Percentiles rank a stretch among this genome's conserved stretches.
These are phyloP conservation scores for Silurus meridionalis DNA, from an alignment of 2,113 vertebrate species.

Conservation along the genomic window DNA sequence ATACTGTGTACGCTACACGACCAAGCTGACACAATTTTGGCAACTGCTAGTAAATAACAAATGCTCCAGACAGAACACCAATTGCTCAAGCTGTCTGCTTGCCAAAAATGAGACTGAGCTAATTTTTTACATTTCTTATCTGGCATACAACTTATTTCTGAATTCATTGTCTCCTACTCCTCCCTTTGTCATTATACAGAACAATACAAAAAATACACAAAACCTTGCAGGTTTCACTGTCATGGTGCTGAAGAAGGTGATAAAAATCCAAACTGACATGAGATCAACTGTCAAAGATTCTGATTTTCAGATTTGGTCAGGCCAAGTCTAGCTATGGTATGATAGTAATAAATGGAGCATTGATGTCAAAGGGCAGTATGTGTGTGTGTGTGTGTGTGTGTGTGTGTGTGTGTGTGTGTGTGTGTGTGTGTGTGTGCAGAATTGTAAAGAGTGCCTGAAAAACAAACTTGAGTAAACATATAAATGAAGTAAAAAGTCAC, in stretches of 20 bases:
- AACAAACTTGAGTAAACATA: no score
- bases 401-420: no score
- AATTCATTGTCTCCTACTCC: not conserved
- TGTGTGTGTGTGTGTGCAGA: no score
- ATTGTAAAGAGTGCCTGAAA: no score
- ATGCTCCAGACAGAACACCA: not conserved
- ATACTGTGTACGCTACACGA: not conserved
- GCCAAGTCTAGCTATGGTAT: not conserved
- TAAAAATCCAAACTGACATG: not conserved
- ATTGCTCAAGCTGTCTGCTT: not conserved
- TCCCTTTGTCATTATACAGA: not conserved
- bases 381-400: no score
- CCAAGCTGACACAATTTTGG: not conserved
- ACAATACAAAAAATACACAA: not conserved
- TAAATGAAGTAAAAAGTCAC: no score
- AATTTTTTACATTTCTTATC: not conserved
- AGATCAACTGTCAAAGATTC: not conserved
- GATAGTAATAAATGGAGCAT: not conserved
- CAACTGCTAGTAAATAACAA: not conserved
- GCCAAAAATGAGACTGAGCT: not conserved
- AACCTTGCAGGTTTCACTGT: not conserved
- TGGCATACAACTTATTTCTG: not conserved
- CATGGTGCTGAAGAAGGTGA: not conserved
- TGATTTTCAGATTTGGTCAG: not conserved
- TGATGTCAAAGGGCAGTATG: not conserved